Evolutionary conservation across 2,797 vertebrate species (phyloP).

Genomic region (Bovichtus diacanthus): DNA sequence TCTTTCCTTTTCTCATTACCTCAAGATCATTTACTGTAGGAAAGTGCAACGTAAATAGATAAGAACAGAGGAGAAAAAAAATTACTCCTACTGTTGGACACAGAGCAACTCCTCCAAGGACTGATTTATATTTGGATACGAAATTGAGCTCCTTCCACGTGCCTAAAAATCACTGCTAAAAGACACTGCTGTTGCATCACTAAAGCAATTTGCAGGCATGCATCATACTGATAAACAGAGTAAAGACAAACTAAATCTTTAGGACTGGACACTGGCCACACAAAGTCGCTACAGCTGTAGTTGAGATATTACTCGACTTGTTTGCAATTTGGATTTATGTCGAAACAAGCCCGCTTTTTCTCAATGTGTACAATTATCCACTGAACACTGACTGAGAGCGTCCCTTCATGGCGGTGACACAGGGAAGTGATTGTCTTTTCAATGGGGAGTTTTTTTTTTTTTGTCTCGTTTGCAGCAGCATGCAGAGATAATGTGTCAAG

Average conservation of each 20-base stretch:
- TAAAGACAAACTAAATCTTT: conserved; percentile 2
- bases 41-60: conserved; percentile 4
- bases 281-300: background rate
- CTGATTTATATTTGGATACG: conserved; percentile 16
- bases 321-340: conserved; percentile 19
- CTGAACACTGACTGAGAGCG: conserved; percentile 7
- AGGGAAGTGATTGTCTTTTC: conserved; percentile 56
- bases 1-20: background rate
- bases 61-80: background rate
- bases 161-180: too few species aligned
- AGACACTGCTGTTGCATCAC: background rate
- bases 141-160: conserved; percentile 4
- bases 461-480: conserved; percentile 42
- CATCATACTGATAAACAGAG: conserved; percentile 12
- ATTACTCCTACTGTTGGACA: background rate
- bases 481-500: conserved; percentile 58
- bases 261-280: background rate
- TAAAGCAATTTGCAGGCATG: background rate
- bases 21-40: conserved; percentile 13
- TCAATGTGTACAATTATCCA: conserved; percentile 35
- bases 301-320: background rate
- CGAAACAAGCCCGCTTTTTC: conserved; percentile 5
- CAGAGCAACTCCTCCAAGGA: conserved; percentile 1
- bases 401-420: conserved; percentile 32
- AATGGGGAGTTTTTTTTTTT: background rate